Base-by-base conservation (phyloP, 2,888 invertebrate species). In the Mesopsocus fuscifrons region DNA sequence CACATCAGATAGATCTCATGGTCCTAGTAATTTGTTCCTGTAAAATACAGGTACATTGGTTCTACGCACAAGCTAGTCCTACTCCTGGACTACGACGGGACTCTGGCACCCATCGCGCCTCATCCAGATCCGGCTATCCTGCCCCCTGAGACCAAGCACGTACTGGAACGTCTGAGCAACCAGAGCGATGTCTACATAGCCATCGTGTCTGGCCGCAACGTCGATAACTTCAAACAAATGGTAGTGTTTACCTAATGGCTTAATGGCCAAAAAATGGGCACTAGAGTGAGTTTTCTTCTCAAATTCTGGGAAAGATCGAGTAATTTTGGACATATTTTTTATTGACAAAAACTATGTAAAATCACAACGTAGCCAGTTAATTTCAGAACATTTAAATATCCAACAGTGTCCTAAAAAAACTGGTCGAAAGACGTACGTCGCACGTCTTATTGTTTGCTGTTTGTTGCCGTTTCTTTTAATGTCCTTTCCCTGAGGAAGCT, bases 61-160 rank as follows among this genome's bases (percentile, higher is more conserved):
- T 77, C 79, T 53, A 77, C 81, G 6, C 81, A 84, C 56, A 88
- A 88, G 63, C 60, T 88, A 54, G 87, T 87, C 0, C 63, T 88
- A 1, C 62, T 87, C 1, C 62, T 88, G 52, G 88, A 88, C 61
- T 88, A 87, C 60, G 88, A 88, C 57, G 88, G 88, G 21, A 88
- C 88, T 2, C 62, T 88, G 51, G 83, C 88, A 0, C 87, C 87
- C 1, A 82, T 88, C 48, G 87, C 87, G 0, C 84, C 85, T 0
- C 87, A 87, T 63, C 88, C 88, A 0, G 85, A 88, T 62, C 64
- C 88, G 49, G 88, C 88, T n/a, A 77, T 77, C 1, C 66, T 88
- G 31, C 84, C 88, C 0, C 64, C 77, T 8, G 87, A 88, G 62
- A 84, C 87, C 5, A 85, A 81, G 56, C 75, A 83, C 58, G 78